Percentiles rank a stretch among this genome's conserved stretches.
These are phyloP conservation scores for Sitta carolinensis DNA, from an alignment of 2,797 vertebrate genomes.

Conservation along the genomic window DNA sequence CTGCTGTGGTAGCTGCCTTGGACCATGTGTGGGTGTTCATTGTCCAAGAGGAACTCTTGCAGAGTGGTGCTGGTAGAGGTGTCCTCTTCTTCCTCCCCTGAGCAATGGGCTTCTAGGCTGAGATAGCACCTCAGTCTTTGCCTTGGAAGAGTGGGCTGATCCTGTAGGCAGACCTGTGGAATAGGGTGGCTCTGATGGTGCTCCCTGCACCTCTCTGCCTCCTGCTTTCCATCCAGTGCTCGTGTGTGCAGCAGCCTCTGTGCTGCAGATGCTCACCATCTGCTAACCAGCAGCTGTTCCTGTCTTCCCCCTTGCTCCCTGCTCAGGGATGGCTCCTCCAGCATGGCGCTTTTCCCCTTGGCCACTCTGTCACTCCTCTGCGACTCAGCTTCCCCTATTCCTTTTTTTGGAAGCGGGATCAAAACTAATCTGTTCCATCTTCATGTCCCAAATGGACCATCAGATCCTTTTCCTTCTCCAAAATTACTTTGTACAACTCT, in stretches of 20 bases:
- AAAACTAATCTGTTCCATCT: slow-evolving; percentile 8
- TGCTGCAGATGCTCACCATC: slow-evolving; percentile 43
- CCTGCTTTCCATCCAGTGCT: background rate
- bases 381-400: background rate
- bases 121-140: background rate
- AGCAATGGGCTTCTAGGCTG: background rate
- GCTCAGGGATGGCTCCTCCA: background rate
- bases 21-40: accelerated
- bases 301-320: background rate
- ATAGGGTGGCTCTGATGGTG: background rate
- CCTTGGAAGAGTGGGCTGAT: background rate
- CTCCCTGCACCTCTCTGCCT: background rate
- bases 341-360: background rate
- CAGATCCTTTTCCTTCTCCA: background rate
- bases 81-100: background rate
- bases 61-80: accelerated
- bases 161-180: background rate
- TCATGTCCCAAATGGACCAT: background rate
- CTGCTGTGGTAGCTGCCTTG: accelerated
- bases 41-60: accelerated
- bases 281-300: slow-evolving; percentile 40
- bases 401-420: background rate
- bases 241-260: background rate
- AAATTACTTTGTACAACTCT: background rate
- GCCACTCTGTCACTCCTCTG: background rate